These are phyloP conservation scores for Calycopis cecrops DNA, from an alignment of 1,140 invertebrate genomes.

Conservation along the genomic window DNA sequence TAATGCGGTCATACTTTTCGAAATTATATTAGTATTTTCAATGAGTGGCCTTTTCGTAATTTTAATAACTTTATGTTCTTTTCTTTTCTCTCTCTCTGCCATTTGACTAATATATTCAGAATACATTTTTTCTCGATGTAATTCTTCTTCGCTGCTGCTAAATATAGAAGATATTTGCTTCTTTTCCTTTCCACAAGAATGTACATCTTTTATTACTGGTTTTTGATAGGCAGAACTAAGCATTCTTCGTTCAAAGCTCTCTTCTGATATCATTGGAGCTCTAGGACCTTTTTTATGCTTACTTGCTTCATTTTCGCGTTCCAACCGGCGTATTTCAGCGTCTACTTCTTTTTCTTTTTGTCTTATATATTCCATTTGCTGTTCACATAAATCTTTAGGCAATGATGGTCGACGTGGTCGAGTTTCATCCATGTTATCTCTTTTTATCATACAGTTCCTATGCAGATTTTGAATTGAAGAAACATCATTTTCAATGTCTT, in stretches of 20 bases:
- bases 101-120: constrained; percentile 88
- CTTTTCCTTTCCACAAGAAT: constrained; percentile 6
- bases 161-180: constrained; percentile 37
- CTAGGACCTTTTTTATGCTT: constrained; percentile 60
- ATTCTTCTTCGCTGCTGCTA: constrained; percentile 77
- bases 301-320: constrained; percentile 70
- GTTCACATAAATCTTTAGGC: constrained; percentile 80
- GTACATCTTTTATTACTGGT: constrained; percentile 28
- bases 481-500: constrained; percentile 73
- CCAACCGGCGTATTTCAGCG: constrained; percentile 76
- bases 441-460: constrained; percentile 52
- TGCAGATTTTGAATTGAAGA: constrained; percentile 64
- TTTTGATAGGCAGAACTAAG: constrained; percentile 6
- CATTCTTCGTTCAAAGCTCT: constrained; percentile 18
- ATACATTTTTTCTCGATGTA: constrained; percentile 84
- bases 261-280: constrained; percentile 54
- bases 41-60: constrained; percentile 66
- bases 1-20: constrained; percentile 54
- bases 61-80: constrained; percentile 86
- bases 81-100: constrained; percentile 84
- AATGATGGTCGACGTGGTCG: constrained; percentile 75
- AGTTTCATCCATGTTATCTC: constrained; percentile 34
- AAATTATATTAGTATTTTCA: constrained; percentile 31
- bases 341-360: constrained; percentile 80
- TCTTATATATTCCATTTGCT: constrained; percentile 81